Percentiles rank a stretch among this genome's conserved stretches.
Conservation (phyloP, 2,113 vertebrate species). For the Chaenogobius annularis region DNA sequence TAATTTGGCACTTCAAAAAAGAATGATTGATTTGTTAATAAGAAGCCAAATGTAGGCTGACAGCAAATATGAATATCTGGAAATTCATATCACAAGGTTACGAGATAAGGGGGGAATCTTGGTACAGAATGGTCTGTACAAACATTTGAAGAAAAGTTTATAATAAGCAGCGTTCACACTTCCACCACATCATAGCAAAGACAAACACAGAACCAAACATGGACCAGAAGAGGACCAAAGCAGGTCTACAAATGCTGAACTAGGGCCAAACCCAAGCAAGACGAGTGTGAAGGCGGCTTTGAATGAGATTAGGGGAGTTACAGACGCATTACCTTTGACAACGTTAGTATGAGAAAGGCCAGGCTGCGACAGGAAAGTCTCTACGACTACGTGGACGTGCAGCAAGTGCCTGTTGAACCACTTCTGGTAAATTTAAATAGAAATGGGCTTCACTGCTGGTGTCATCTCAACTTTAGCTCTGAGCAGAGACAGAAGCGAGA, state of each 20-base stretch:
- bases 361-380: constrained; percentile 2
- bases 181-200: background rate
- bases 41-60: background rate
- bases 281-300: background rate
- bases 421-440: constrained; percentile 66
- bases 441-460: constrained; percentile 35
- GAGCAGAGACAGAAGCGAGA: constrained; percentile 27
- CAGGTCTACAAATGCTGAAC: background rate
- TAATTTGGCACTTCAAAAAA: background rate
- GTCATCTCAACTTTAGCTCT: constrained; percentile 20
- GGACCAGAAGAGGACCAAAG: background rate
- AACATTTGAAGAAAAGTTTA: background rate
- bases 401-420: constrained; percentile 35
- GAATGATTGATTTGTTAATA: background rate
- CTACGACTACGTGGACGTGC: background rate
- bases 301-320: background rate
- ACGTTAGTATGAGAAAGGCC: background rate
- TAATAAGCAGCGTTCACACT: background rate
- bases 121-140: background rate
- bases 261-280: background rate
- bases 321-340: background rate
- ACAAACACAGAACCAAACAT: background rate
- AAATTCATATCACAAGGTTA: background rate
- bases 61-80: background rate
- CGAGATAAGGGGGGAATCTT: background rate